Percentiles rank a stretch among this genome's conserved stretches.
Conservation (phyloP, 2,797 vertebrate species). For the Okamejei kenojei region DNA sequence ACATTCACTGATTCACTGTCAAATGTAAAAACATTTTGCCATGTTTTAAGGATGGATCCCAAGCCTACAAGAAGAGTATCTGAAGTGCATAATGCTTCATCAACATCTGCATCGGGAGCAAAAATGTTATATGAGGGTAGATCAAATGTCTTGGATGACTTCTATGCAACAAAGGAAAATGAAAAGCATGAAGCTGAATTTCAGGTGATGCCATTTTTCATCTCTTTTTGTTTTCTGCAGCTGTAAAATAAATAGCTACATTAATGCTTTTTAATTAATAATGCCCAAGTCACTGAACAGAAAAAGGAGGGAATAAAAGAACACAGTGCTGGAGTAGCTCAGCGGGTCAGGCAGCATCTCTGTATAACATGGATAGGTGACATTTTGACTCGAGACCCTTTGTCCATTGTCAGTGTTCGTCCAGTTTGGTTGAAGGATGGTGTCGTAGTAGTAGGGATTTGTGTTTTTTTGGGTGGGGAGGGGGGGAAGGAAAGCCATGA, state of each 20-base stretch:
- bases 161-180: conserved; percentile 67
- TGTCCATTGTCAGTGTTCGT: no score
- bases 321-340: no score
- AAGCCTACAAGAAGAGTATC: conserved; percentile 80
- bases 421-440: no score
- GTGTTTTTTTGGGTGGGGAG: no score
- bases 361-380: no score
- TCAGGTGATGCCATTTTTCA: conserved; percentile 62
- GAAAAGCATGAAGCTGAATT: conserved; percentile 72
- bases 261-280: background rate
- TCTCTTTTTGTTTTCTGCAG: background rate
- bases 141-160: conserved; percentile 61
- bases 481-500: no score
- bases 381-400: no score
- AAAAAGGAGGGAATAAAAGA: no score
- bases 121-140: conserved; percentile 46
- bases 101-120: conserved; percentile 51
- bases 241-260: background rate
- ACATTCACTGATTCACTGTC: background rate
- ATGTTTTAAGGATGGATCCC: conserved; percentile 74
- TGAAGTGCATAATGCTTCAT: conserved; percentile 55
- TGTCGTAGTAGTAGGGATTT: no score
- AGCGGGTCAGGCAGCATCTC: no score
- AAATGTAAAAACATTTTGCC: background rate
- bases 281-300: background rate